Evolutionary conservation across 2,113 vertebrate species (phyloP), one percentile per base, ranked within the genome.

Genomic region (Redunca redunca): DNA sequence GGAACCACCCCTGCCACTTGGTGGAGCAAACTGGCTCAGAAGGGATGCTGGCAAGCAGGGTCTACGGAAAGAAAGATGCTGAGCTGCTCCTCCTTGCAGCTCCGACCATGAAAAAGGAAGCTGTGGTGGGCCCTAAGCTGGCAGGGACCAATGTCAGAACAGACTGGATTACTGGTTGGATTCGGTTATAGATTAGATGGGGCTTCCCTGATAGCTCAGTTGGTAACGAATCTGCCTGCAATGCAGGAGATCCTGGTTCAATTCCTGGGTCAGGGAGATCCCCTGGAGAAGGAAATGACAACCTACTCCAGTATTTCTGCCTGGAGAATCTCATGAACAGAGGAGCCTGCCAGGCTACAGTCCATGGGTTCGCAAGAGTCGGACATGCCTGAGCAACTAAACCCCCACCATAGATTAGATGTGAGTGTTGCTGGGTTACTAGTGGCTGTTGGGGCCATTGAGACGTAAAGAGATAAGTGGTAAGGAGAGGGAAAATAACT

Each of bases 61-160:
- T 48, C 58, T 8, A 3, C 0, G 8, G 40, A 23, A 50, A 30
- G n/a, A 87, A 67, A 55, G 36, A 23, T 0, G 1, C 15, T 3
- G n/a, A 52, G 40, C n/a, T 7, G 48, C 13, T 83, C 40, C 13
- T 78, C 40, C n/a, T 50, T n/a, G 62, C 21, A 43, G 16, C 64
- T 52, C 26, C 17, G 2, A 11, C 50, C 30, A 0, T 14, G 33
- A 58, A 6, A 3, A 4, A 55, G 13, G 25, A 30, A 55, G 5
- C 53, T 7, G 36, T 21, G 48, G 12, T 2, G 2, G 7, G 33
- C 26, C 40, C 84, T 50, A 10, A 30, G 50, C 7, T 13, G 58
- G 12, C 84, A 71, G 88, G 81, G 71, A 67, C 19, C 6, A 46
- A n/a, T 4, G 15, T 78, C 36, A 19, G 33, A 30, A 40, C n/a